Conservation (phyloP, 1,140 invertebrate species). For the Micrasema minimum region DNA sequence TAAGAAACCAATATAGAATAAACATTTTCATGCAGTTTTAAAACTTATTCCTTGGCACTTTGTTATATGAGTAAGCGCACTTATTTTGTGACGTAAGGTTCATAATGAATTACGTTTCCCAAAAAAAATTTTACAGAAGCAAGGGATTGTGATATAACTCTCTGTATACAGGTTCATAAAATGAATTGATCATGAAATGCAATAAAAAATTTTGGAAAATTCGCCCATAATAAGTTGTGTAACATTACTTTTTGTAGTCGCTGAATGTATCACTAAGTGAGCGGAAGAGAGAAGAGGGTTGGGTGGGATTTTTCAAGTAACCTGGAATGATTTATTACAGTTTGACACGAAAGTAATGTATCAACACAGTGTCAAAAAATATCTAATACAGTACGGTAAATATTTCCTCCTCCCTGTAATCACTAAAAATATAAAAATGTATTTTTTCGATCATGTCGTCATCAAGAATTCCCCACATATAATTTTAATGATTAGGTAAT, state of each 20-base stretch:
- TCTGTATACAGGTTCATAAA: slow-evolving; percentile 1
- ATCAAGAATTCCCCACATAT: slow-evolving; percentile 7
- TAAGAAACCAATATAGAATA: no score
- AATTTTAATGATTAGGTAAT: no score
- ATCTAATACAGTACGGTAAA: slow-evolving; percentile 19
- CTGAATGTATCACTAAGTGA: slow-evolving; percentile 39
- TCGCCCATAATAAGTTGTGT: slow-evolving; percentile 32
- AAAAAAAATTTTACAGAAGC: no score
- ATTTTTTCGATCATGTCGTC: slow-evolving; percentile 17
- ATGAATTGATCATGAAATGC: slow-evolving; percentile 20
- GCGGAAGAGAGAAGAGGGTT: slow-evolving; percentile 50
- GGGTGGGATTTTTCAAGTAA: slow-evolving; percentile 50
- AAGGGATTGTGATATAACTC: not conserved
- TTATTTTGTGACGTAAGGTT: no score
- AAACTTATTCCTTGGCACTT: no score
- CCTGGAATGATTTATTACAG: slow-evolving; percentile 53
- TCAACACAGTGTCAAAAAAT: slow-evolving; percentile 53
- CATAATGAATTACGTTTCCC: no score
- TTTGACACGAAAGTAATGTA: slow-evolving; percentile 54
- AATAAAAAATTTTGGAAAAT: slow-evolving; percentile 25
- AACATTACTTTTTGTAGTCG: slow-evolving; percentile 22
- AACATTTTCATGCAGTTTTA: no score
- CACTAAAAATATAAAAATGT: slow-evolving; percentile 9
- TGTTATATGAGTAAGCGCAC: no score
- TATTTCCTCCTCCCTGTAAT: slow-evolving; percentile 27